phyloP scores from a whole-genome alignment of 1,140 invertebrate species.

The Ceratina japonica region DNA sequence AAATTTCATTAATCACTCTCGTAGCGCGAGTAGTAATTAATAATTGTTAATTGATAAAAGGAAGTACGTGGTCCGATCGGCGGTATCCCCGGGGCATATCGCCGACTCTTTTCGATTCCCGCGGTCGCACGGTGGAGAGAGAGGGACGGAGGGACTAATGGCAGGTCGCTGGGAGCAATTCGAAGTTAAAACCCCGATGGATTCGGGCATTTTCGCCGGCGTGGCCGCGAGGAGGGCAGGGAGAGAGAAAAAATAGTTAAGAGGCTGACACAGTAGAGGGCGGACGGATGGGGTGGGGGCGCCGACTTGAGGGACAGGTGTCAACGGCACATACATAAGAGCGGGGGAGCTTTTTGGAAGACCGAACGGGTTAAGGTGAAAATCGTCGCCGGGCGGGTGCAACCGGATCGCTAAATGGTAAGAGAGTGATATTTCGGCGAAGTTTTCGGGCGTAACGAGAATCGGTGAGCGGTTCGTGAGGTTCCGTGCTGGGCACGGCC shows the following conservation, averaged over 20 bases:
- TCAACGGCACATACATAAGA: conserved; percentile 71
- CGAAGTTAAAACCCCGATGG: conserved; percentile 64
- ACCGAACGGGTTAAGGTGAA: conserved; percentile 25
- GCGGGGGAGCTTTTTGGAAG: conserved; percentile 60
- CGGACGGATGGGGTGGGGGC: conserved; percentile 75
- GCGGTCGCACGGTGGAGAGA: neutral
- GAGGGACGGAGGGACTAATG: conserved; percentile 42
- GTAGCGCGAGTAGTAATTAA: neutral
- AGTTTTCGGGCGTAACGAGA: neutral
- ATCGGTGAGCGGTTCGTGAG: neutral
- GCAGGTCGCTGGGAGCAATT: conserved; percentile 60
- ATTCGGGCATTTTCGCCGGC: conserved; percentile 75
- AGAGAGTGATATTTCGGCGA: conserved; percentile 39
- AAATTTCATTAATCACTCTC: neutral
- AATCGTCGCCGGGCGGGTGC: conserved; percentile 42
- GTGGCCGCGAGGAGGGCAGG: conserved; percentile 59
- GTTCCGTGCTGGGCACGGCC: conserved; percentile 59
- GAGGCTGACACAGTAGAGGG: conserved; percentile 77
- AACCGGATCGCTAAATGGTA: conserved; percentile 66
- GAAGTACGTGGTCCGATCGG: neutral
- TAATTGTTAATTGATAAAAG: conserved; percentile 20
- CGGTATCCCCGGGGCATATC: conserved; percentile 7
- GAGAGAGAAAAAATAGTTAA: conserved; percentile 78
- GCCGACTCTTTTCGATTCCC: neutral
- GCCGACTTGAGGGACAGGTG: conserved; percentile 77